phyloP scores from a whole-genome alignment of 2,888 invertebrate species.

The Eupithecia vulgata region DNA sequence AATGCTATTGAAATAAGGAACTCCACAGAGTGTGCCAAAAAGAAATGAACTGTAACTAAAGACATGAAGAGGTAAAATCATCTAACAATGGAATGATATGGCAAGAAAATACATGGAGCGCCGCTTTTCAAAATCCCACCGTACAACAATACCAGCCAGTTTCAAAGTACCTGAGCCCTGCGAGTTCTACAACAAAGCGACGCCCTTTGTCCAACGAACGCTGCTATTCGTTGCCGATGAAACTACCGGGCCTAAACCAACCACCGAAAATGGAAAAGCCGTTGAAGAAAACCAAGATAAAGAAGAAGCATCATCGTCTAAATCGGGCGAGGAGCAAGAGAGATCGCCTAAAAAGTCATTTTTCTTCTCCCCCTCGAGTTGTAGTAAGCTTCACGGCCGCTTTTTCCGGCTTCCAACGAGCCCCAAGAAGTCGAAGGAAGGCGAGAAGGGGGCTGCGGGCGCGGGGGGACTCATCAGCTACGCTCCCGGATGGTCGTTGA shows the following conservation, averaged over 20 bases:
- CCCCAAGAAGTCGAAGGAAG: conserved; percentile 78
- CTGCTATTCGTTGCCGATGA: conserved; percentile 78
- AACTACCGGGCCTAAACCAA: conserved; percentile 72
- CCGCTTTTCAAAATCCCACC: conserved; percentile 75
- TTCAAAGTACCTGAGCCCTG: conserved; percentile 78
- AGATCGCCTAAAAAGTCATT: conserved; percentile 82
- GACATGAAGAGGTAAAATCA: conserved; percentile 5
- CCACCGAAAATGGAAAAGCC: conserved; percentile 45
- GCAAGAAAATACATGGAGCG: conserved; percentile 84
- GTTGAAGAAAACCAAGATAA: conserved; percentile 58
- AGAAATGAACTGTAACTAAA: conserved; percentile 13
- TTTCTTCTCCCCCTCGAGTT: conserved; percentile 82
- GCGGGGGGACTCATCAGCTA: conserved; percentile 83
- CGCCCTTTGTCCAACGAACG: conserved; percentile 80
- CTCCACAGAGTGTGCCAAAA: conserved; percentile 17
- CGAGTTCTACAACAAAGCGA: conserved; percentile 81
- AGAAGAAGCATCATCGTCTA: conserved; percentile 66
- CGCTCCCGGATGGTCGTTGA: conserved; percentile 85
- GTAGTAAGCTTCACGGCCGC: conserved; percentile 75
- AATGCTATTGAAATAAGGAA: conserved; percentile 49
- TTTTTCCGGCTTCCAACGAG: conserved; percentile 82
- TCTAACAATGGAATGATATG: conserved; percentile 66
- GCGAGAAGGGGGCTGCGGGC: conserved; percentile 51
- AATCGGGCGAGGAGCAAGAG: conserved; percentile 73
- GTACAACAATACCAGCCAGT: conserved; percentile 77